phyloP scores from a whole-genome alignment of 2,797 vertebrate species.

The Megalops cyprinoides region DNA sequence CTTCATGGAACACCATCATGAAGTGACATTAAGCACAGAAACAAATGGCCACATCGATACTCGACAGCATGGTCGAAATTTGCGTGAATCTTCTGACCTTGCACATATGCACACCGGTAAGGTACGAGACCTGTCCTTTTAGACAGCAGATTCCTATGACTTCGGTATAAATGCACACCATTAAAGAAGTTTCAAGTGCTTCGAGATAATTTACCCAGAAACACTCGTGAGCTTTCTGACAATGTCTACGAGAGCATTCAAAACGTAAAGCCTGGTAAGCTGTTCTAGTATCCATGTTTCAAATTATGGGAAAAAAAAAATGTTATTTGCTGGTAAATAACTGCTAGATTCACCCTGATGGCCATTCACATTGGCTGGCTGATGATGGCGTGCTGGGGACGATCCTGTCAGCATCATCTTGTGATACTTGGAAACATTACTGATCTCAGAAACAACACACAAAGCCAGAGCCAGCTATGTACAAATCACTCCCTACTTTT shows the following conservation, averaged over 20 bases:
- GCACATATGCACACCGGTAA: background rate
- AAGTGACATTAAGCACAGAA: background rate
- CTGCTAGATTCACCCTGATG: too few species aligned
- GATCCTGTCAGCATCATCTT: background rate
- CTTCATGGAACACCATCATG: constrained; percentile 6
- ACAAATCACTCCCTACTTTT: constrained; percentile 51
- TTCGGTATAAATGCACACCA: background rate
- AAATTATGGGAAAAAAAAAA: background rate
- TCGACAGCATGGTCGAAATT: constrained; percentile 11
- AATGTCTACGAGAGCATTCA: background rate
- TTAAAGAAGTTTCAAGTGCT: background rate
- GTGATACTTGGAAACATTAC: background rate
- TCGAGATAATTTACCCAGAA: background rate
- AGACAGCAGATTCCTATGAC: background rate
- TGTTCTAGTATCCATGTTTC: background rate
- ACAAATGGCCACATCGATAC: background rate
- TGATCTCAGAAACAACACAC: background rate
- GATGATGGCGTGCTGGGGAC: background rate
- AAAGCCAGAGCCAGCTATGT: background rate
- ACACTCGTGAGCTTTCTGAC: background rate
- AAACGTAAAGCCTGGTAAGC: background rate
- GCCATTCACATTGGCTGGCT: background rate
- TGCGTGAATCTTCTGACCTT: background rate
- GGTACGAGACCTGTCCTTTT: background rate
- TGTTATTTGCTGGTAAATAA: too few species aligned